These are phyloP conservation scores for Callaeas wilsoni DNA, from an alignment of 2,113 vertebrate species.

Conservation along the genomic window DNA sequence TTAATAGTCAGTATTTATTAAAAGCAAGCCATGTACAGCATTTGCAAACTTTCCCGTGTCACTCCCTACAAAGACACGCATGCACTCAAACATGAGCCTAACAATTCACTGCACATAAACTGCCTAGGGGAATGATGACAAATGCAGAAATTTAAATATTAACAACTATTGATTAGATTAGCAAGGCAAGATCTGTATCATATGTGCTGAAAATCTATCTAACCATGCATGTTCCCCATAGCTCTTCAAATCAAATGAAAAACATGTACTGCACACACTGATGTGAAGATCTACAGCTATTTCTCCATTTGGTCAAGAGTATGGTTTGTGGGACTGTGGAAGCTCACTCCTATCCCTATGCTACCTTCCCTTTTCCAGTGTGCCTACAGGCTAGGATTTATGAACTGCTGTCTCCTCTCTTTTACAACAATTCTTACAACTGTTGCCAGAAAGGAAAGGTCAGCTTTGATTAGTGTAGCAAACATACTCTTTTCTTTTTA, in stretches of 20 bases:
- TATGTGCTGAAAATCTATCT: not conserved
- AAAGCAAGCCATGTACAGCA: not conserved
- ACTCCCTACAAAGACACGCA: not conserved
- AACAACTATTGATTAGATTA: not conserved
- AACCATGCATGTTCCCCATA: not conserved
- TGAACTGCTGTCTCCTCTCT: not conserved
- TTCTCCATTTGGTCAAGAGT: not conserved
- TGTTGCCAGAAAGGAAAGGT: not conserved
- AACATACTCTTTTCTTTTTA: not conserved
- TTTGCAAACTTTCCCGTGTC: not conserved
- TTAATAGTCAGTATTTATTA: not conserved
- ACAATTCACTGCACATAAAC: not conserved
- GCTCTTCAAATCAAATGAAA: not conserved
- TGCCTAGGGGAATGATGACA: not conserved
- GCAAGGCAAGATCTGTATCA: not conserved
- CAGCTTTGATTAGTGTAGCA: not conserved
- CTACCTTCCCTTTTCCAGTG: not conserved
- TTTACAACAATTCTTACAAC: not conserved
- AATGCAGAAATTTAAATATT: not conserved
- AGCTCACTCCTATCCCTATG: not conserved
- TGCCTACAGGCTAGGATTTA: not conserved
- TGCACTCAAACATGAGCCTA: not conserved
- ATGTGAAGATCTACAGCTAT: not conserved
- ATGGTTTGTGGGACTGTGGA: not conserved
- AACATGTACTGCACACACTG: not conserved